These are phyloP conservation scores for Caenorhabditis imperialis DNA, from an alignment of 2,888 invertebrate species.

Conservation along the genomic window DNA sequence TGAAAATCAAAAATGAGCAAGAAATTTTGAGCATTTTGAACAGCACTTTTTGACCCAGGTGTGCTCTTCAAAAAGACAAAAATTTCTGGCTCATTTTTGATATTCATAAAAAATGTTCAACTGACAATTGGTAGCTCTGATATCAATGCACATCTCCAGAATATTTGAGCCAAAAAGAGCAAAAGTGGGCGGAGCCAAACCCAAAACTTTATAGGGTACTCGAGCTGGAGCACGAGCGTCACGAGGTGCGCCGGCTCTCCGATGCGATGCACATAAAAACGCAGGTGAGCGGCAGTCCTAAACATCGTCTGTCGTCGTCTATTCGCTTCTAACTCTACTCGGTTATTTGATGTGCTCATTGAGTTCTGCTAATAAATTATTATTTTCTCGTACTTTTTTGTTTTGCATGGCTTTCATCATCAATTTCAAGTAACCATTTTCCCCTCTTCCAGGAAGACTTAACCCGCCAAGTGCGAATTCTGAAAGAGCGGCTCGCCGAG, in stretches of 20 bases:
- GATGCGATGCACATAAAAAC: conserved; percentile 44
- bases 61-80: too few relatives aligned
- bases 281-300: conserved; percentile 52
- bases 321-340: conserved; percentile 32
- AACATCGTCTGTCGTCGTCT: conserved; percentile 46
- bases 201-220: conserved; percentile 30
- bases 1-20: too few relatives aligned
- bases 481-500: conserved; percentile 58
- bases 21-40: too few relatives aligned
- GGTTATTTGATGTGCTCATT: background rate
- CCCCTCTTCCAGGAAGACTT: conserved; percentile 58
- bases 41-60: too few relatives aligned
- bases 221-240: conserved; percentile 35
- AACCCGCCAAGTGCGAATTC: conserved; percentile 49
- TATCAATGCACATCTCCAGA: too few relatives aligned
- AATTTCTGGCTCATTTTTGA: too few relatives aligned
- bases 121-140: too few relatives aligned
- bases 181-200: too few relatives aligned
- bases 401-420: conserved; percentile 25
- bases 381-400: conserved; percentile 7
- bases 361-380: conserved; percentile 24
- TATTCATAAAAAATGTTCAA: too few relatives aligned
- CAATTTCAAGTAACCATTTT: background rate
- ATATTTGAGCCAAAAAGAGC: too few relatives aligned
- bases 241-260: conserved; percentile 32